A percentile compares a stretch with the other conserved stretches of the same genome.
Evolutionary conservation across 2,888 invertebrate genomes (phyloP).

Genomic region (Elegia similella): DNA sequence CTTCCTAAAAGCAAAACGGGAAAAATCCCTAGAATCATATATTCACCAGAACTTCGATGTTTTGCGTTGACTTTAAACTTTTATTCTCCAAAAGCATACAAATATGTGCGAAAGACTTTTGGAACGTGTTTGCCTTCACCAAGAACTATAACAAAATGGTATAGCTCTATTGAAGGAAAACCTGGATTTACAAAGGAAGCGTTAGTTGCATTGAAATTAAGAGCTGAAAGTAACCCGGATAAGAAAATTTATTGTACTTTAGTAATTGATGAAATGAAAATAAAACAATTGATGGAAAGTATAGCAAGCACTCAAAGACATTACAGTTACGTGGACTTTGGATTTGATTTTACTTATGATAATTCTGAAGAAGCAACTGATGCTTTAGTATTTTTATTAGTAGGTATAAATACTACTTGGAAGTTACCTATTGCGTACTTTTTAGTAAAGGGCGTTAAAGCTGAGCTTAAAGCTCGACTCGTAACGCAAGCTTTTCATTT

Average conservation of each 20-base stretch:
- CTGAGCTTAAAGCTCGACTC: neutral
- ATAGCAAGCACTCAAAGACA: neutral
- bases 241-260: constrained; percentile 9
- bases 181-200: constrained; percentile 13
- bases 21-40: too few relatives aligned
- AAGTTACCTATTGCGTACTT: constrained; percentile 21
- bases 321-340: neutral
- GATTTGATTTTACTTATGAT: neutral
- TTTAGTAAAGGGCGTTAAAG: constrained; percentile 13
- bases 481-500: neutral
- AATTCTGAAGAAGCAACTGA: constrained; percentile 14
- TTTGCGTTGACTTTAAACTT: constrained; percentile 16
- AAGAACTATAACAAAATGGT: constrained; percentile 21
- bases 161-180: constrained; percentile 14
- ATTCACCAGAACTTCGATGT: too few relatives aligned
- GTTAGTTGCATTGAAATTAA: constrained; percentile 3
- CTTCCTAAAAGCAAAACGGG: too few relatives aligned
- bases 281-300: neutral
- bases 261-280: constrained; percentile 16
- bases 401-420: constrained; percentile 16
- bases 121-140: constrained; percentile 19
- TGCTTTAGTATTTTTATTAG: constrained; percentile 16
- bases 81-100: constrained; percentile 22
- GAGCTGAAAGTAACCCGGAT: neutral
- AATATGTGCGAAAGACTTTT: constrained; percentile 22